Percentiles rank a stretch among this genome's conserved stretches.
Conservation (phyloP, 2,888 invertebrate species). For the Elysia crispata region DNA sequence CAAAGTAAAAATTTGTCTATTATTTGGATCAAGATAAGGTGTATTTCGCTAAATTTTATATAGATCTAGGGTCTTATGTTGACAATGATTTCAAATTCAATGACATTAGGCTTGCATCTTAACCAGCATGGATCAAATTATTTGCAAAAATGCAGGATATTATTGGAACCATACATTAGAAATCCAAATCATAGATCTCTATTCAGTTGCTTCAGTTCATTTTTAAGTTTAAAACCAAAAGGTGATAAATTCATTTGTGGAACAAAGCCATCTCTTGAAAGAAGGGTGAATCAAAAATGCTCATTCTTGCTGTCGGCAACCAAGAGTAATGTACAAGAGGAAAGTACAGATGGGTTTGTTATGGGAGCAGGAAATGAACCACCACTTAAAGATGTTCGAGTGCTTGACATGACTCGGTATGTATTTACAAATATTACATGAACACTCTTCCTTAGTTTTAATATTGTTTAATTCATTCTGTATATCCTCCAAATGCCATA, state of each 20-base stretch:
- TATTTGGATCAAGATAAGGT: too few relatives aligned
- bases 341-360: slow-evolving; percentile 14
- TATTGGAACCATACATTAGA: too few relatives aligned
- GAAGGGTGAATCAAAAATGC: too few relatives aligned
- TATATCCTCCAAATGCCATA: too few relatives aligned
- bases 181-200: too few relatives aligned
- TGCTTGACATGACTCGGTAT: slow-evolving; percentile 67
- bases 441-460: background rate
- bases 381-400: slow-evolving; percentile 61
- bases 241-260: too few relatives aligned
- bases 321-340: slow-evolving; percentile 32
- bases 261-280: too few relatives aligned
- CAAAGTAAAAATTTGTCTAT: too few relatives aligned
- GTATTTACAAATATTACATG: background rate
- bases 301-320: too few relatives aligned
- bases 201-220: too few relatives aligned
- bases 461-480: background rate
- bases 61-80: slow-evolving; percentile 22
- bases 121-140: background rate
- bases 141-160: slow-evolving; percentile 32
- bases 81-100: background rate
- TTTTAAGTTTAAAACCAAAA: too few relatives aligned
- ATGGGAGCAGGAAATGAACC: slow-evolving; percentile 32
- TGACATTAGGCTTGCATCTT: too few relatives aligned
- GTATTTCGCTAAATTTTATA: background rate